Evolutionary conservation across 2,113 vertebrate species (phyloP).

Genomic region (Chaetorhynchus papuensis): DNA sequence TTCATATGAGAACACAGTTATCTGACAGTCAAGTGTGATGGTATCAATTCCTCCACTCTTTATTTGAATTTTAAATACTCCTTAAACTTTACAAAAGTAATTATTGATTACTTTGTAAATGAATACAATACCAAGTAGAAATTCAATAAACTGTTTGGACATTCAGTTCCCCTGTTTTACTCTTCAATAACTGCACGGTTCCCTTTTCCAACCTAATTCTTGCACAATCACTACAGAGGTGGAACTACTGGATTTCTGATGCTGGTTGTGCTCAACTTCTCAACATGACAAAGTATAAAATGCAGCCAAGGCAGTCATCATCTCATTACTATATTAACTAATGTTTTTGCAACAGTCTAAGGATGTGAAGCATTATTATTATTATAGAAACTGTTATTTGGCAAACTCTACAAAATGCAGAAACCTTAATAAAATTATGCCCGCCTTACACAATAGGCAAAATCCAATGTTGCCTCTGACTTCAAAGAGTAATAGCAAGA

Average conservation of each 20-base stretch:
- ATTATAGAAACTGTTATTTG: not conserved
- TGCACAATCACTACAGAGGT: not conserved
- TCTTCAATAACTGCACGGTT: not conserved
- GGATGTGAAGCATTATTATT: not conserved
- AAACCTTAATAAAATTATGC: not conserved
- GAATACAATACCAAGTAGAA: not conserved
- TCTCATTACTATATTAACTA: not conserved
- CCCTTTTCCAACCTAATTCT: not conserved
- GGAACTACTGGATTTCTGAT: not conserved
- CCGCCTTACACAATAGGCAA: not conserved
- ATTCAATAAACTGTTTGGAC: not conserved
- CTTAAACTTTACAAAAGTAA: slow-evolving; percentile 18
- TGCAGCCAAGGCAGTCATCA: not conserved
- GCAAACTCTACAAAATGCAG: not conserved
- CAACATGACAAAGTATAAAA: not conserved
- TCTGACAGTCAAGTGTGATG: not conserved
- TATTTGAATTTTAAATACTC: slow-evolving; percentile 1
- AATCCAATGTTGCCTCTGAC: not conserved
- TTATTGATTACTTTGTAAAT: slow-evolving; percentile 10
- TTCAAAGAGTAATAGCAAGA: not conserved
- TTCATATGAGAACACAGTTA: not conserved
- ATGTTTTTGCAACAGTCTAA: not conserved
- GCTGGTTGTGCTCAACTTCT: not conserved
- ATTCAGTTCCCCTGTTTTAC: not conserved
- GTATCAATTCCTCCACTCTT: not conserved